Base-by-base conservation (phyloP, 1,140 invertebrate genomes). In the Polypedilum pembai region DNA sequence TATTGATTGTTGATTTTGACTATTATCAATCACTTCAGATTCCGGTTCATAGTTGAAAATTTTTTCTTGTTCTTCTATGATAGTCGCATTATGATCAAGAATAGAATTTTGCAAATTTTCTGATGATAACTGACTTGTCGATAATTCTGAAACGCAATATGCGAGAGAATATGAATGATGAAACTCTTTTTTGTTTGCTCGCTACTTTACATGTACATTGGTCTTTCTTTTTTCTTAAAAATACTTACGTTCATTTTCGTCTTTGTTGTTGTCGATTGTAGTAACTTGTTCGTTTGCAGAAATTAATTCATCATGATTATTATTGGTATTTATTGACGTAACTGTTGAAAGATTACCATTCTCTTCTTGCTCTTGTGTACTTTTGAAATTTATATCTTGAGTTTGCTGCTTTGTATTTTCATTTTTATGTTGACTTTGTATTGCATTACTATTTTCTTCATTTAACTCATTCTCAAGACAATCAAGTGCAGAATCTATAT, bases 341-440 rank as follows among this genome's bases (percentile, higher is more conserved):
- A 5, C 5, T 33, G 24, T 33, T 33, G 24, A 56, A n/a, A 56
- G 3, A 56, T 56, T 56, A 12, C 45, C 45, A 15, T 56, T 56
- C 45, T 8, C 10, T n/a, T 56, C 45, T 3, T 56, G 45, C 45
- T 56, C 10, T 12, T n/a, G 4, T 56, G n/a, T 15, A 56, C 45
- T 12, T 12, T 56, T n/a, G 12, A n/a, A n/a, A 56, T 56, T 56
- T 4, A 15, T 8, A 12, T 56, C 8, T 56, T 56, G 45, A 33
- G 24, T 33, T 56, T 56, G 45, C 15, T 45, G 41, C 45, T 56
- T 56, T 56, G 45, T 56, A 56, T n/a, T 56, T 56, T 56, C 45
- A 56, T 56, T 56, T 56, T 56, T 12, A n/a, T n/a, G 12, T 56
- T 56, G 45, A 56, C 45, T 56, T 56, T 56, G 45, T 56, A 15